Base-by-base conservation (phyloP, 1,140 invertebrate species). In the Zaprionus lachaisei region DNA sequence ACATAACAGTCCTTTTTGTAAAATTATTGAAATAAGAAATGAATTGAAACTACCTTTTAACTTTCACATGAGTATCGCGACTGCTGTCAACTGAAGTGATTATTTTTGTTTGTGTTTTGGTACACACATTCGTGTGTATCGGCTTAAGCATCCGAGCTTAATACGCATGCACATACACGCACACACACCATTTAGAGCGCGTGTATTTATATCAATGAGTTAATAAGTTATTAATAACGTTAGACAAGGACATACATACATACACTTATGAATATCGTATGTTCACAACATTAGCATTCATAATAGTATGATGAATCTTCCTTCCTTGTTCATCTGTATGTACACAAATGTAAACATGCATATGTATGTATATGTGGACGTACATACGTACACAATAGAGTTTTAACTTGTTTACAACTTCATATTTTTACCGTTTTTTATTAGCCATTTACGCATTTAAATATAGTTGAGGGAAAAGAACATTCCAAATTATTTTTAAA, bases 41-140 rank as follows among this genome's bases (percentile, higher is more conserved):
- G 22, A 51, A 12, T 51, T 14, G 17, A 51, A 47, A 24, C 47
- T 51, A 22, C 4, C 47, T 47, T 47, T 17, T 4, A 24, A 64
- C 44, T 73, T 68, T 34, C 37, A 54, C 22, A 54, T 38, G 47
- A 31, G n/a, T 17, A 47, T 47, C 37, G 7, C 17, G 38, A 24
- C 15, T 58, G 58, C 7, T 28, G 34, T 26, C 20, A 22, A 49
- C n/a, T 37, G n/a, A 49, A 62, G 31, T 54, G 47, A 14, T 44
- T 44, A 58, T 56, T 56, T 51, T 14, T 51, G 12, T 51, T 51
- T 51, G 47, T 51, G 47, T 51, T 51, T 24, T 51, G 9, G 11
- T 51, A 58, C 11, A 34, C n/a, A 34, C 26, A 31, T 44, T 37
- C 49, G 22, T 51, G 31, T 61, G 38, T 47, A 47, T 47, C 41